Evolutionary conservation across 2,888 invertebrate species (phyloP), one percentile per base, ranked within the genome.

Genomic region (Lasioglossum oenotherae): DNA sequence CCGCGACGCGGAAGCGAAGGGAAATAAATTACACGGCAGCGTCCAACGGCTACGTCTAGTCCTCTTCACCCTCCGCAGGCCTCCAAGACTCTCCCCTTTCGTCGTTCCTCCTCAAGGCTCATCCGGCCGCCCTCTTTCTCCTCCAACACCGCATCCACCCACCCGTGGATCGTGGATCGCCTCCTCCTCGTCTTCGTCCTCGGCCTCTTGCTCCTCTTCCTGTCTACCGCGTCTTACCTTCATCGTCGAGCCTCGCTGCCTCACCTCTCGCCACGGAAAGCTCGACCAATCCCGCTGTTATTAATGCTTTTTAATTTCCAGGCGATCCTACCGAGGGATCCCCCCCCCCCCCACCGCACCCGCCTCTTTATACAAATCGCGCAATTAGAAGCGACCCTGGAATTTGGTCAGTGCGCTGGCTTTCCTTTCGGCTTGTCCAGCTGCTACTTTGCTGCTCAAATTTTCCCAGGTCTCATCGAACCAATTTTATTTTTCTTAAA

Each of bases 1-100:
- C 89, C 93, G 93, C 93, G 93, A 93, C 92, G 93, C 94, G 95
- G 95, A 94, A 95, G 93, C 93, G 92, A 93, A 92, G 91, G 92
- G 92, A 94, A 92, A 94, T 95, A 94, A 95, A 95, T 95, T 93
- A 94, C 93, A 89, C 92, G 89, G 91, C 92, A 91, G 88, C 92
- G 92, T 92, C 92, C 93, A 91, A 91, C 90, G 89, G 91, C 91
- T 89, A 91, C 91, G 92, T 92, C 91, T 89, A 89, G 89, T 86
- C 60, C 87, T 88, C 88, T 88, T 89, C 89, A 89, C 92, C 89
- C 89, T 88, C 89, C 87, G 78, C 67, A 88, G 78, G 87, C 88
- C 87, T 87, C 85, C 80, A 87, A 86, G 86, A 81, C 85, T 75
- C 85, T 81, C 79, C 79, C 49, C 35, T 78, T 64, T 10, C 46